Percentiles rank a stretch among this genome's conserved stretches.
These are phyloP conservation scores for Pollenia labialis DNA, from an alignment of 2,888 invertebrate species.

Conservation along the genomic window DNA sequence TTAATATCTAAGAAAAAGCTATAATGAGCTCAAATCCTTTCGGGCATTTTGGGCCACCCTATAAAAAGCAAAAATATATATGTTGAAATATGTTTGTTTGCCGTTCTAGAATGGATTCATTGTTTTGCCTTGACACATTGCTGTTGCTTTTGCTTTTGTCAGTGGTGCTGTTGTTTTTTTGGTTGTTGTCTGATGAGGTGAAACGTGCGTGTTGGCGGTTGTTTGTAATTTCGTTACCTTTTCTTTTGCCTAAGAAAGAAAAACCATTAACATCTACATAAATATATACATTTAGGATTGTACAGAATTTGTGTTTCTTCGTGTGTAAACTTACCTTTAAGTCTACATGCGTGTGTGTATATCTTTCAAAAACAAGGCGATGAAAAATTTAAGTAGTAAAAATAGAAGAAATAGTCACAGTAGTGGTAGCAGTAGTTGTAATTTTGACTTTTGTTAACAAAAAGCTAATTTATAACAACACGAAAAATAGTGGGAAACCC, in stretches of 20 bases:
- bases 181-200: constrained; percentile 43
- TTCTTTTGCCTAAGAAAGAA: background rate
- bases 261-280: too few species aligned
- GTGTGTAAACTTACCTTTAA: background rate
- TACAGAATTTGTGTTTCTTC: too few species aligned
- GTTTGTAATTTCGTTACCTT: constrained; percentile 50
- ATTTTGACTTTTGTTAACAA: constrained; percentile 13
- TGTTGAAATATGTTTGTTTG: constrained; percentile 10
- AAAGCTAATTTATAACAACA: constrained; percentile 57
- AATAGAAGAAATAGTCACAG: background rate
- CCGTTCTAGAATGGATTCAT: constrained; percentile 39
- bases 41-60: too few species aligned
- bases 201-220: constrained; percentile 44
- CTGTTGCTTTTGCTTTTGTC: background rate
- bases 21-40: too few species aligned
- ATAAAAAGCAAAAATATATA: background rate
- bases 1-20: too few species aligned
- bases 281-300: too few species aligned
- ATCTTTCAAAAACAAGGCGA: background rate
- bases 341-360: background rate
- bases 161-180: background rate
- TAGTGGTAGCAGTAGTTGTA: background rate
- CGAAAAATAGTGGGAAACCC: constrained; percentile 57
- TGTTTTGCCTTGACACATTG: constrained; percentile 31
- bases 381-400: constrained; percentile 11